Evolutionary conservation across 1,140 invertebrate genomes (phyloP).

Genomic region (Drosophila teissieri): DNA sequence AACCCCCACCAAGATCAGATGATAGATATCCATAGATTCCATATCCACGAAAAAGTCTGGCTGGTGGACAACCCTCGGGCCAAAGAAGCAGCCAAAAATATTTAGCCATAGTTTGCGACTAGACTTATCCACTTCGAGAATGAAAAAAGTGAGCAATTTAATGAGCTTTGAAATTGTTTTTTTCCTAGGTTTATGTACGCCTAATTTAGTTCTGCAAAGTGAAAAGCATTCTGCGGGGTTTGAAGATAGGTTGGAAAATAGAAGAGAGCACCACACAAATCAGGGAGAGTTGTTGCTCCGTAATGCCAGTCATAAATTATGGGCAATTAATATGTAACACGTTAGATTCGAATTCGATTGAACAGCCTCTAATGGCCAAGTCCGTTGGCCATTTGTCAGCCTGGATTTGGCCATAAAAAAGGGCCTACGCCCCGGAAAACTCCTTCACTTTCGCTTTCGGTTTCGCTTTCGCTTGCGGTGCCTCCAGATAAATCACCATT

Average conservation of each 20-base stretch:
- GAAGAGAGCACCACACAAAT: constrained; percentile 26
- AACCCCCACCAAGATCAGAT: constrained; percentile 1
- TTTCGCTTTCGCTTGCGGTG: constrained; percentile 10
- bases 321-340: constrained; percentile 82
- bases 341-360: constrained; percentile 62
- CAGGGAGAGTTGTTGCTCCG: constrained; percentile 24
- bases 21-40: no score
- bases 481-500: constrained; percentile 74
- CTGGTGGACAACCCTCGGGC: constrained; percentile 10
- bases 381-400: constrained; percentile 72
- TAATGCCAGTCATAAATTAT: constrained; percentile 72
- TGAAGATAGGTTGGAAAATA: constrained; percentile 29
- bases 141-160: constrained; percentile 19
- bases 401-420: constrained; percentile 79
- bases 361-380: constrained; percentile 60
- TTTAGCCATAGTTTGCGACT: constrained; percentile 32
- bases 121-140: no score
- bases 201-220: constrained; percentile 62
- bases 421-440: constrained; percentile 17
- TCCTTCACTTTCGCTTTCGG: constrained; percentile 15
- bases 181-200: constrained; percentile 17
- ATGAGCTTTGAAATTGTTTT: constrained; percentile 79
- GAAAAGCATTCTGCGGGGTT: constrained; percentile 31
- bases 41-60: no score
- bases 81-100: constrained; percentile 24